Percentiles rank a stretch among this genome's conserved stretches.
These are phyloP conservation scores for Lochmaea crataegi DNA, from an alignment of 2,888 invertebrate species.

Conservation along the genomic window DNA sequence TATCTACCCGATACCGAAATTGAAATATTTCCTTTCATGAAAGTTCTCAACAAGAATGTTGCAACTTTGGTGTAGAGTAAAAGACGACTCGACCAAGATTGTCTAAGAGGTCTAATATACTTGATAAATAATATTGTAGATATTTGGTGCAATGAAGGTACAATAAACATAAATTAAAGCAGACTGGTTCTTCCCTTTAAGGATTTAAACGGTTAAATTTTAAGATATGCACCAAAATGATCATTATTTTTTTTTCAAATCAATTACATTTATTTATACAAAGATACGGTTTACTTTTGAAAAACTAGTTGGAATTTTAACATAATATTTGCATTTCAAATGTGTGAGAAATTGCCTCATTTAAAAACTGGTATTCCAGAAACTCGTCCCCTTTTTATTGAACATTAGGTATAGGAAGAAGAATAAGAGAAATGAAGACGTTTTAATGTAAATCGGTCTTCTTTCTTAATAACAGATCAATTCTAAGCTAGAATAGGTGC, in stretches of 20 bases:
- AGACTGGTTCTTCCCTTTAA: neutral
- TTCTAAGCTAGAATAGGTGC: no score
- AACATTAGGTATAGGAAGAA: no score
- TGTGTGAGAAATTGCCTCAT: conserved; percentile 18
- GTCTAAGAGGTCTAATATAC: no score
- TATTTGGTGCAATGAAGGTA: no score
- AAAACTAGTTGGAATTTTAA: conserved; percentile 5
- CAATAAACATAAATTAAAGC: no score
- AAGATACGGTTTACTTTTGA: neutral
- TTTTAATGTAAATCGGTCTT: no score
- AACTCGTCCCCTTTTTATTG: neutral
- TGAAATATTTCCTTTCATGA: conserved; percentile 19
- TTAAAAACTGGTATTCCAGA: conserved; percentile 28
- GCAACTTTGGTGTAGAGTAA: neutral
- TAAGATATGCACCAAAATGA: neutral
- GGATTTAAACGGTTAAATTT: neutral
- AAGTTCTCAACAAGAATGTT: neutral
- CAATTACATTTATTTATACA: neutral
- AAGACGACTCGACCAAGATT: no score
- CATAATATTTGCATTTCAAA: conserved; percentile 27
- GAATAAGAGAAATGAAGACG: no score
- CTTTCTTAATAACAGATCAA: neutral
- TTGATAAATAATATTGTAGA: no score
- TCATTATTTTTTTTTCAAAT: neutral
- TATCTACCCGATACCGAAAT: conserved; percentile 34